These are phyloP conservation scores for Notocelia uddmanniana DNA, from an alignment of 2,888 invertebrate species.

Conservation along the genomic window DNA sequence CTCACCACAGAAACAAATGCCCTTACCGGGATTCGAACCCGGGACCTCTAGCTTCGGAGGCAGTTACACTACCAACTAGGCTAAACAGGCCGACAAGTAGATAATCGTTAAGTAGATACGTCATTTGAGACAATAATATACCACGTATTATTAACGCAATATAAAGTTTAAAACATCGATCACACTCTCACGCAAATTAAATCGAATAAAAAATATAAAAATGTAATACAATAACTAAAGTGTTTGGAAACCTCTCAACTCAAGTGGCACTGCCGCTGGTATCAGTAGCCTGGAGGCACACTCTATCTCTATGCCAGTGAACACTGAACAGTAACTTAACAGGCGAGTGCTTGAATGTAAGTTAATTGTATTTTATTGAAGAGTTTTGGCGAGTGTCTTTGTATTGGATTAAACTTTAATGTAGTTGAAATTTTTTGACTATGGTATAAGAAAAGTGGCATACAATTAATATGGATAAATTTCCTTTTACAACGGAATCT, in stretches of 20 bases:
- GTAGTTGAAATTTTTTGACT: no score
- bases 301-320: slow-evolving; percentile 43
- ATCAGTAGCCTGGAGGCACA: slow-evolving; percentile 63
- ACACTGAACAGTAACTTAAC: slow-evolving; percentile 11
- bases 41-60: no score
- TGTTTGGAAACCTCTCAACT: slow-evolving; percentile 35
- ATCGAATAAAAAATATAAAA: slow-evolving; percentile 15
- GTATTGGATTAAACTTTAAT: background rate
- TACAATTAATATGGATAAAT: no score
- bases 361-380: slow-evolving; percentile 26
- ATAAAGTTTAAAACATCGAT: background rate
- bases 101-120: no score
- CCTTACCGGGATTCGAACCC: no score
- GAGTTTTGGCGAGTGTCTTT: background rate
- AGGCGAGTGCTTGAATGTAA: slow-evolving; percentile 22
- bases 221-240: slow-evolving; percentile 34
- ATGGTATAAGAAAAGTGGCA: no score
- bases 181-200: slow-evolving; percentile 23
- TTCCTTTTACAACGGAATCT: no score
- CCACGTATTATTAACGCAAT: background rate
- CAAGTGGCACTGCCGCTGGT: slow-evolving; percentile 45
- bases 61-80: no score
- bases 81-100: no score
- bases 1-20: no score
- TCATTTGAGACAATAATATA: no score